Percentiles rank a stretch among this genome's conserved stretches.
phyloP scores from a whole-genome alignment of 1,140 invertebrate species.

The Cotesia chilonis region DNA sequence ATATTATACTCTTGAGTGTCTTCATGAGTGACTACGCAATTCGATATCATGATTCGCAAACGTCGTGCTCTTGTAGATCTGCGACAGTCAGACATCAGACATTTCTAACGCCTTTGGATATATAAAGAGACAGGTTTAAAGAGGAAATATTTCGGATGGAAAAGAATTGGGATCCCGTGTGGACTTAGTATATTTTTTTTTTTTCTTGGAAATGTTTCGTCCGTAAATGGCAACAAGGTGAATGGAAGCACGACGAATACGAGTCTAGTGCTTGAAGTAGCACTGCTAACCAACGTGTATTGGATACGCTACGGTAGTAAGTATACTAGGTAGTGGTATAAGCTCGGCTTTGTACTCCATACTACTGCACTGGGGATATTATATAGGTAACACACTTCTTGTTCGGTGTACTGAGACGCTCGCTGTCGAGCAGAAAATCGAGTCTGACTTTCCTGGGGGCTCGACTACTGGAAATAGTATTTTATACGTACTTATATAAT shows the following conservation, averaged over 20 bases:
- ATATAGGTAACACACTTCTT: background rate
- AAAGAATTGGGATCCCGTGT: conserved; percentile 16
- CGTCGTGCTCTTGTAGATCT: conserved; percentile 24
- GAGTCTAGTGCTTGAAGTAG: conserved; percentile 19
- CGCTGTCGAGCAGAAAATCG: conserved; percentile 28
- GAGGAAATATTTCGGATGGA: conserved; percentile 38
- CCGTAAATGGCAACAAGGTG: conserved; percentile 13
- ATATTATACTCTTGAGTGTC: conserved; percentile 22
- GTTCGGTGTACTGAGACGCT: background rate
- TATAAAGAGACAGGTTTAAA: conserved; percentile 43
- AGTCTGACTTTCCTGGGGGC: conserved; percentile 20
- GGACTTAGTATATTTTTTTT: too few species aligned
- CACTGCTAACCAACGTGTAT: background rate
- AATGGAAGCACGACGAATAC: too few species aligned
- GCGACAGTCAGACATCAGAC: conserved; percentile 29
- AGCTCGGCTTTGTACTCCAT: too few species aligned
- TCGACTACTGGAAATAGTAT: conserved; percentile 5
- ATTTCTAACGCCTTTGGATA: conserved; percentile 5
- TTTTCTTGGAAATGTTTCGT: conserved; percentile 2
- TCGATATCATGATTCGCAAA: conserved; percentile 51
- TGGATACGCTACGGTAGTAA: conserved; percentile 16
- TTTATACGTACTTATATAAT: conserved; percentile 4
- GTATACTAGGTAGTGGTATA: conserved; percentile 1
- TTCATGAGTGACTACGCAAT: conserved; percentile 62
- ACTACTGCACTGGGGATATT: background rate